phyloP scores from a whole-genome alignment of 2,797 vertebrate species.

The Coreius guichenoti region DNA sequence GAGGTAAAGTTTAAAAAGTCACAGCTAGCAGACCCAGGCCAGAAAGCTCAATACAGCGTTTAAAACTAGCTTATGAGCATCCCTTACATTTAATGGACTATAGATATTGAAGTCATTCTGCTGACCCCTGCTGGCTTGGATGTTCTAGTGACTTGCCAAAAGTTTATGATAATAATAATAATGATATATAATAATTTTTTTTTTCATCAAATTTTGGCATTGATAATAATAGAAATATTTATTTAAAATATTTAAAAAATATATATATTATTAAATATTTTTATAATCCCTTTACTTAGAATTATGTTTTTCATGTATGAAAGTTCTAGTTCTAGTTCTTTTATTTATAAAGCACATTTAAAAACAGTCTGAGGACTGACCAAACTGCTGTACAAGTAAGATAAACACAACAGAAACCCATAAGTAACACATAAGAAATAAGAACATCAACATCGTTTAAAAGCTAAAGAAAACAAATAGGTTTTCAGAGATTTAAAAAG shows the following conservation, averaged over 20 bases:
- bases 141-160: slow-evolving; percentile 9
- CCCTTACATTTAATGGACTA: slow-evolving; percentile 19
- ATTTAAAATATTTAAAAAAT: background rate
- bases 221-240: background rate
- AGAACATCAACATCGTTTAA: too few species aligned
- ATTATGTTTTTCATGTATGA: too few species aligned
- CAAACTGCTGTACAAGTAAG: too few species aligned
- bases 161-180: background rate
- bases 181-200: too few species aligned
- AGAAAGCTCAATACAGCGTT: slow-evolving; percentile 31
- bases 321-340: too few species aligned
- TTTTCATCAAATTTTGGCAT: background rate
- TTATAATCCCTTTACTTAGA: background rate
- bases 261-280: background rate
- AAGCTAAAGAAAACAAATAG: too few species aligned
- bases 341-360: too few species aligned
- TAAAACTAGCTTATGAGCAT: slow-evolving; percentile 5
- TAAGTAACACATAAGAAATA: too few species aligned
- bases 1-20: background rate
- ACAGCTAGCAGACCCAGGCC: background rate
- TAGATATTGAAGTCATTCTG: slow-evolving; percentile 1
- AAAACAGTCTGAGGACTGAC: too few species aligned
- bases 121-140: slow-evolving; percentile 60
- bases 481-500: too few species aligned
- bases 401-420: too few species aligned